Evolutionary conservation across 2,113 vertebrate genomes (phyloP).

Genomic region (Silurus glanis): DNA sequence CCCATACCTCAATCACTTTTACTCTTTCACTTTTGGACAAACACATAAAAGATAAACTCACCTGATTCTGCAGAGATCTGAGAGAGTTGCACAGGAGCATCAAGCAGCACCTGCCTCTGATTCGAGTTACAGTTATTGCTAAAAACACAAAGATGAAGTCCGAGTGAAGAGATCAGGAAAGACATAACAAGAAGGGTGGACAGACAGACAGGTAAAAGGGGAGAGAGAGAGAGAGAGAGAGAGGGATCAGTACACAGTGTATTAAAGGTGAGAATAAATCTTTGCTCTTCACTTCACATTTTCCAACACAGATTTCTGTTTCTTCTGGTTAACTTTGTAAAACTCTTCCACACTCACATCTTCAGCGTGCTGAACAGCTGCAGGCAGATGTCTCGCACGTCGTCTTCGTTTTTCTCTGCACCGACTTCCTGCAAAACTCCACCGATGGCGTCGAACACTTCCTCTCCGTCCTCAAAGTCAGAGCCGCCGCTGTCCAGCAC

Average conservation of each 20-base stretch:
- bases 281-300: background rate
- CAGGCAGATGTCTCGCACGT: slow-evolving; percentile 87
- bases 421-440: slow-evolving; percentile 89
- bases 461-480: slow-evolving; percentile 92
- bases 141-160: background rate
- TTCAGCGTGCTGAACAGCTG: slow-evolving; percentile 93
- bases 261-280: background rate
- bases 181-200: background rate
- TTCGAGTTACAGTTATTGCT: slow-evolving; percentile 64
- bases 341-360: slow-evolving; percentile 72
- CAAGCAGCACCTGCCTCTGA: slow-evolving; percentile 81
- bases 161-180: background rate
- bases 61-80: slow-evolving; percentile 83
- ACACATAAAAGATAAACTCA: slow-evolving; percentile 61
- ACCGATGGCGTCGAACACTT: slow-evolving; percentile 90
- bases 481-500: slow-evolving; percentile 83
- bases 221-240: background rate
- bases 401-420: slow-evolving; percentile 87
- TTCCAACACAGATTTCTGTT: background rate
- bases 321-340: background rate
- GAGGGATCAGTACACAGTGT: background rate
- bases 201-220: background rate
- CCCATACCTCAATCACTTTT: no score
- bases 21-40: no score
- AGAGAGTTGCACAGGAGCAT: slow-evolving; percentile 91